Evolutionary conservation across 2,888 invertebrate genomes (phyloP), one percentile per base, ranked within the genome.

Genomic region (Autographa gamma): DNA sequence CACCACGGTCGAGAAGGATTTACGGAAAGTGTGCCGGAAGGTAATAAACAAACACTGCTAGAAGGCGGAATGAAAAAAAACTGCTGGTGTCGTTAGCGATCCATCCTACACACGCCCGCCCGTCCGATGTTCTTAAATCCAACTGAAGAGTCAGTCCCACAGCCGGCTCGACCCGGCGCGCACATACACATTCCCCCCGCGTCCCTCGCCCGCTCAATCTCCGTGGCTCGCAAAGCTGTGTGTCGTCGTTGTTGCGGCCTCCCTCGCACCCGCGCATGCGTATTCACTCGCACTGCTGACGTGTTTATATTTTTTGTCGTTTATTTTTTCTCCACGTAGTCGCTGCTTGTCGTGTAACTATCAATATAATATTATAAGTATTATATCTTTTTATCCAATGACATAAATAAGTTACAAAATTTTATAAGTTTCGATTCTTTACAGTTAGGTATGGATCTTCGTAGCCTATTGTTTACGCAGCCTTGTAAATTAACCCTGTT

Each of bases 11-110:
- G 94, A 95, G 94, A 95, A 95, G 93, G 94, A 93, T 94, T 90
- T 89, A 89, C 90, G 91, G 89, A 91, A 91, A 93, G 85, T 93
- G 89, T 93, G 92, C 91, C 93, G 90, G 92, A 95, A 93, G 91
- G 93, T 93, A 92, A 92, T 93, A 93, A 93, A 95, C 93, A 95
- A 95, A 95, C 95, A 95, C 95, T 95, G 91, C 77, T 93, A 93
- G 94, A 95, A 95, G 95, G 93, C 96, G 96, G 94, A 95, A 94
- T 96, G 92, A 95, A 96, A 96, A 56, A 96, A 96, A 95, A 96
- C 96, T 96, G 95, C 95, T 96, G 96, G 93, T 96, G 95, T 93
- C 89, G 85, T 92, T 95, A 95, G 89, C 95, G 94, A 94, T 95
- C 95, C 95, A 95, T 95, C 88, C 95, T 94, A 93, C 87, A 94